Evolutionary conservation across 2,888 invertebrate species (phyloP).

Genomic region (Chironomus tentans): DNA sequence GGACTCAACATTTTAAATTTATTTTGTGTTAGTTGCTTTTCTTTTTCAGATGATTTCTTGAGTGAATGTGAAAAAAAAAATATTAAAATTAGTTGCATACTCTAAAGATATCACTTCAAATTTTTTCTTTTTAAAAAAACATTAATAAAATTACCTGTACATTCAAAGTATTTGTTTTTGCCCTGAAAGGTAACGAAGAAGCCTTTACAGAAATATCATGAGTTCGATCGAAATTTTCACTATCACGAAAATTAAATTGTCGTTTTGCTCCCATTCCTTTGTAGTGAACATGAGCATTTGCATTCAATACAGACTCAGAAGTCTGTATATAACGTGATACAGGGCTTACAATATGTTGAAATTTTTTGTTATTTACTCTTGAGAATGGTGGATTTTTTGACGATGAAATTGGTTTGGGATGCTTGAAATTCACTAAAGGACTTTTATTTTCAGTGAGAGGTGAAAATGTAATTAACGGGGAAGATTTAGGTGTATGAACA

Average conservation of each 20-base stretch:
- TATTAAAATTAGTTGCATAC: too few species aligned
- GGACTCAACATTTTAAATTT: too few species aligned
- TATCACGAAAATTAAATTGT: slow-evolving; percentile 12
- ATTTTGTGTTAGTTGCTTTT: too few species aligned
- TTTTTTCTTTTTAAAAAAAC: too few species aligned
- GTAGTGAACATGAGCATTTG: not conserved
- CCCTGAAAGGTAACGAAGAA: not conserved
- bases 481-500: not conserved
- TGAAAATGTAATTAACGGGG: not conserved
- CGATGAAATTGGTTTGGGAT: not conserved
- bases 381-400: not conserved
- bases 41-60: not conserved
- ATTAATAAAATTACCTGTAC: not conserved
- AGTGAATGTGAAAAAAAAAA: not conserved
- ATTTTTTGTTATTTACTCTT: not conserved
- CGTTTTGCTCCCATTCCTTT: not conserved
- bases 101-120: too few species aligned
- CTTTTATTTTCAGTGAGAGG: not conserved
- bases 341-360: slow-evolving; percentile 2
- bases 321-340: slow-evolving; percentile 15
- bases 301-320: not conserved
- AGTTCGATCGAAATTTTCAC: not conserved
- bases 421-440: not conserved
- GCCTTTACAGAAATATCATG: not conserved
- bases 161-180: not conserved